Evolutionary conservation across 2,797 vertebrate species (phyloP).

Genomic region (Sphaeramia orbicularis): DNA sequence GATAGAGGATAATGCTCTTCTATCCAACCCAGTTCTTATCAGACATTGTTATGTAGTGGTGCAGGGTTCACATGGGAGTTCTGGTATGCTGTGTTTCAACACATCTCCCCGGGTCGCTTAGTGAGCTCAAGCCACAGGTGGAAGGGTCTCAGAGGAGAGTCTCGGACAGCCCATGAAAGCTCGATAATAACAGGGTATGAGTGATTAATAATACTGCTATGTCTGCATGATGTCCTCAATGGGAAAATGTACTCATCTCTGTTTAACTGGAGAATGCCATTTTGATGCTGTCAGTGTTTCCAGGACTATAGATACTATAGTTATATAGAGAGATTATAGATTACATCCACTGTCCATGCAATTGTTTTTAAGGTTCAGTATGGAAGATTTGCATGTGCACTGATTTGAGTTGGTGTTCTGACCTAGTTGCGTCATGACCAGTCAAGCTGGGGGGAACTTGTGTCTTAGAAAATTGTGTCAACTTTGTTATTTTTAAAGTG

Average conservation of each 20-base stretch:
- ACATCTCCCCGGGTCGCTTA: slow-evolving; percentile 13
- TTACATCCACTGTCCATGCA: no score
- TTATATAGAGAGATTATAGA: no score
- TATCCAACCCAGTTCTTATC: slow-evolving; percentile 52
- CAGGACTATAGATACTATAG: no score
- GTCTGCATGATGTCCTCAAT: slow-evolving; percentile 9
- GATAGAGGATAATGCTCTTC: slow-evolving; percentile 3
- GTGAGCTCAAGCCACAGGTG: slow-evolving; percentile 55
- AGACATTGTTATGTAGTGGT: slow-evolving; percentile 37
- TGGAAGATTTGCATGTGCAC: no score
- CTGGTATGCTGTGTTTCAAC: slow-evolving; percentile 48
- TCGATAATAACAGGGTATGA: not conserved
- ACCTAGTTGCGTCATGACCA: no score
- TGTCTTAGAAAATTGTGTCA: no score
- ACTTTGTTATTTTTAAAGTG: no score
- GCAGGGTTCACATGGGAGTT: slow-evolving; percentile 60
- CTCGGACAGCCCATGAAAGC: slow-evolving; percentile 11
- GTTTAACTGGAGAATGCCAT: slow-evolving; percentile 3
- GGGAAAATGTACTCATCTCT: slow-evolving; percentile 11
- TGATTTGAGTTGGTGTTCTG: no score
- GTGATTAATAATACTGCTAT: slow-evolving; percentile 17
- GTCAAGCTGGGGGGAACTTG: no score
- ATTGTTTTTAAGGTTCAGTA: no score
- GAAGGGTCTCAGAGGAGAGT: slow-evolving; percentile 20
- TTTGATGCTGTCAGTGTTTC: no score